Percentiles rank a stretch among this genome's conserved stretches.
phyloP scores from a whole-genome alignment of 2,113 vertebrate genomes.

The Hypanus sabinus region DNA sequence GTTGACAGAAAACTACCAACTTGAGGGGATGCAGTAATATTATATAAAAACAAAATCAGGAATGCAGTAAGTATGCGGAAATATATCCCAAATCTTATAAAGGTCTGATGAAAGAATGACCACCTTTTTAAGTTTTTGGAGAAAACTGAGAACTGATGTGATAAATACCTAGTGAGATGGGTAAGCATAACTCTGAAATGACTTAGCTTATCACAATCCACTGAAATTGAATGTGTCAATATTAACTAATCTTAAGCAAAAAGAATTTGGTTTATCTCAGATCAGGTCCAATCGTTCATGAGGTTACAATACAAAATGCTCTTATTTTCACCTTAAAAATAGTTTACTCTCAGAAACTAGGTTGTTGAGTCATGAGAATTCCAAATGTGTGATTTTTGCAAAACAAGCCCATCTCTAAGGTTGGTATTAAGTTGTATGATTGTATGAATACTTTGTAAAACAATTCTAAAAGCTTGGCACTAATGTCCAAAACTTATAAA shows the following conservation, averaged over 20 bases:
- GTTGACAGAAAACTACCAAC: not conserved
- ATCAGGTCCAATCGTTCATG: not conserved
- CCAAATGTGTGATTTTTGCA: not conserved
- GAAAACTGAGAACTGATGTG: not conserved
- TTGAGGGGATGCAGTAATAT: not conserved
- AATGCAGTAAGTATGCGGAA: not conserved
- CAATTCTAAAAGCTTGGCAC: not conserved
- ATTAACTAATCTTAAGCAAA: not conserved
- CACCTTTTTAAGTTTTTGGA: not conserved
- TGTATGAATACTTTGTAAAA: not conserved
- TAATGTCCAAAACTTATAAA: not conserved
- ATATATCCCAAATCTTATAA: not conserved
- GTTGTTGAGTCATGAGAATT: not conserved
- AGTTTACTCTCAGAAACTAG: not conserved
- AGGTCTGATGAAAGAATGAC: not conserved
- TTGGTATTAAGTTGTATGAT: not conserved
- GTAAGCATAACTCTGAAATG: not conserved
- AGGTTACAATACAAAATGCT: not conserved
- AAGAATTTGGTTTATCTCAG: not conserved
- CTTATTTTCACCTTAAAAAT: not conserved
- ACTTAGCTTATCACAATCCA: not conserved
- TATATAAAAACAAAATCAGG: not conserved
- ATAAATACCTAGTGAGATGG: not conserved
- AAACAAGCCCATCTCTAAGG: not conserved
- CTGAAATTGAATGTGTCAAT: not conserved